Evolutionary conservation across 2,113 vertebrate species (phyloP), one percentile per base, ranked within the genome.

Genomic region (Tragulus kanchil): DNA sequence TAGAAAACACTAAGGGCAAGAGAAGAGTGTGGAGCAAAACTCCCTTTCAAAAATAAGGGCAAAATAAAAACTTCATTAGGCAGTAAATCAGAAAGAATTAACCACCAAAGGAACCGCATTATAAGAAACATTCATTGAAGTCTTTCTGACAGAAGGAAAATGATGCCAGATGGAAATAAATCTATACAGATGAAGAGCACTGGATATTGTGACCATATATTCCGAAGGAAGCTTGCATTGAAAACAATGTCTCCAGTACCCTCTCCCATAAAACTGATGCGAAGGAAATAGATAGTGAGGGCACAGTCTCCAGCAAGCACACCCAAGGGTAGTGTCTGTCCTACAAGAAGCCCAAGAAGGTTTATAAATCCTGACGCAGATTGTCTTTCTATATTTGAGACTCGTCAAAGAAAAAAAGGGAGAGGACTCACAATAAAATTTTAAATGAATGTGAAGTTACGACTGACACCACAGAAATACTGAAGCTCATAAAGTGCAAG

Each of bases 251-350:
- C 71, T 92, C 9, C 25, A 54, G 10, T 12, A 3, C 1, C 15
- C 26, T 16, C 28, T 79, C 11, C 45, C 8, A 1, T 78, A 15
- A 36, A 21, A 45, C 65, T 16, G 5, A 6, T 15, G 2, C 42
- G 15, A 23, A 56, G 52, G 8, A 83, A 86, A 64, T 17, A 5
- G 0, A 2, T 0, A 3, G 9, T 3, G 4, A 26, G 45, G 7
- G 12, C 71, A 16, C 19, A 67, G 2, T 19, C 11, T 17, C 4
- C 6, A 21, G 23, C 31, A 28, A 17, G 2, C 14, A 17, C 5
- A 19, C 7, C 25, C 48, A 15, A 3, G 13, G 7, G 3, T 28
- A 42, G 17, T 17, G 1, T 77, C 13, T 25, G 9, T 50, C 59
- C n/a, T 48, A 8, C 15, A 13, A 15, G 45, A 23, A 50, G 1